Evolutionary conservation across 2,797 vertebrate genomes (phyloP).

Genomic region (Anguilla megastoma): DNA sequence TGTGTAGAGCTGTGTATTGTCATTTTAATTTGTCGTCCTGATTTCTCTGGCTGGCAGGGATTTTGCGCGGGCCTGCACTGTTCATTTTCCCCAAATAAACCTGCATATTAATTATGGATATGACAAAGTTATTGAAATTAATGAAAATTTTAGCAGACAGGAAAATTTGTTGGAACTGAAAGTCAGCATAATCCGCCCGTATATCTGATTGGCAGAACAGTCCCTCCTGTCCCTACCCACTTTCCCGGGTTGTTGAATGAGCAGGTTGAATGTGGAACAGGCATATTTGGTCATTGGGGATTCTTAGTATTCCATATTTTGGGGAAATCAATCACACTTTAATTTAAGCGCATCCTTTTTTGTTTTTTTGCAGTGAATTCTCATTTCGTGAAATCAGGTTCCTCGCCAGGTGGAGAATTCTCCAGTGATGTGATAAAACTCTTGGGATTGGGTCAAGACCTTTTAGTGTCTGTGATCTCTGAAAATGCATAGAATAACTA

Average conservation of each 20-base stretch:
- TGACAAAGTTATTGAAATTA: neutral
- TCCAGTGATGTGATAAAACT: neutral
- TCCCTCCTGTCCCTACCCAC: no score
- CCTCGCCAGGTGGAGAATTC: neutral
- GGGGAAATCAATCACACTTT: neutral
- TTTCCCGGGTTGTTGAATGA: no score
- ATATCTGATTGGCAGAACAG: no score
- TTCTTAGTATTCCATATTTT: neutral
- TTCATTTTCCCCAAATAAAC: neutral
- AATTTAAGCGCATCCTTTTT: neutral
- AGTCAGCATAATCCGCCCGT: neutral
- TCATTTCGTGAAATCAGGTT: neutral
- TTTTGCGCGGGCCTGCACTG: neutral
- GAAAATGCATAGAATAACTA: neutral
- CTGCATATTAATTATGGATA: slow-evolving; percentile 12
- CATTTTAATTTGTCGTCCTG: neutral
- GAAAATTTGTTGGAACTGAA: neutral
- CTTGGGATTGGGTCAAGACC: neutral
- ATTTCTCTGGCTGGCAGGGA: neutral
- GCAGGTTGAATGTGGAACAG: no score
- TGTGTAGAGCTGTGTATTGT: neutral
- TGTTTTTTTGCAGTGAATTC: neutral
- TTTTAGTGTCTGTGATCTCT: neutral
- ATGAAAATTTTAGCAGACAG: slow-evolving; percentile 16
- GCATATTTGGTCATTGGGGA: neutral